These are phyloP conservation scores for Cheilosia urbana DNA, from an alignment of 2,888 invertebrate species.

Conservation along the genomic window DNA sequence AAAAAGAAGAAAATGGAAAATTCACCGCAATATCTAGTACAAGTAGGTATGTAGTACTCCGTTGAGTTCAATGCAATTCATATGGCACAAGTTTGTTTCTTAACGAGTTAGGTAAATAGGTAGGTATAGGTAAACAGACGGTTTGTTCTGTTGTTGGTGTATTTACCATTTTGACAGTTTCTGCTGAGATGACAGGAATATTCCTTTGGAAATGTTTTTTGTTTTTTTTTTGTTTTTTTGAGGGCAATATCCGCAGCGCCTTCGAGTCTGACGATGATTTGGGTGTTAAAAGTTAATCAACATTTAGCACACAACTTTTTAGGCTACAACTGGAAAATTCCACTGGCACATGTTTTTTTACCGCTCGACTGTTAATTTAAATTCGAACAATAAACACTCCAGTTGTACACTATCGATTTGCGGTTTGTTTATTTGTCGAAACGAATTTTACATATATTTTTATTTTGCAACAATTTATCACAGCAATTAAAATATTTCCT, in stretches of 20 bases:
- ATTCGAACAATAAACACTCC: not conserved
- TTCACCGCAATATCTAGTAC: too few relatives aligned
- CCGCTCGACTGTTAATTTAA: constrained; percentile 24
- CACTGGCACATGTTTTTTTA: constrained; percentile 56
- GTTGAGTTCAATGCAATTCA: constrained; percentile 25
- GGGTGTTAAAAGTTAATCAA: constrained; percentile 22
- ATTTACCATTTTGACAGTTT: constrained; percentile 68
- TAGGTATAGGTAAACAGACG: constrained; percentile 15
- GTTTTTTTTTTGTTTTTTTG: constrained; percentile 28
- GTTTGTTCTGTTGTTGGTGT: constrained; percentile 17
- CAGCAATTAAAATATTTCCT: constrained; percentile 35
- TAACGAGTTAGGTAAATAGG: not conserved
- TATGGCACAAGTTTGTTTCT: not conserved
- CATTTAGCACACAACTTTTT: constrained; percentile 9
- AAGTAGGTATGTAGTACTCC: not conserved
- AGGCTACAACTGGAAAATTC: constrained; percentile 19
- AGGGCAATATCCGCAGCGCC: constrained; percentile 70
- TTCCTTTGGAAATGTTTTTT: constrained; percentile 41
- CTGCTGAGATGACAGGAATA: constrained; percentile 61
- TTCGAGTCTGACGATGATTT: constrained; percentile 15
- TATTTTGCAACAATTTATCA: constrained; percentile 55
- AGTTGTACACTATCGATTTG: constrained; percentile 41
- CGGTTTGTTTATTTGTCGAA: constrained; percentile 48
- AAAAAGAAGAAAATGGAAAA: not conserved
- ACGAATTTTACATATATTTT: not conserved